These are phyloP conservation scores for Eurytoma adleriae DNA, from an alignment of 2,888 invertebrate species.

Conservation along the genomic window DNA sequence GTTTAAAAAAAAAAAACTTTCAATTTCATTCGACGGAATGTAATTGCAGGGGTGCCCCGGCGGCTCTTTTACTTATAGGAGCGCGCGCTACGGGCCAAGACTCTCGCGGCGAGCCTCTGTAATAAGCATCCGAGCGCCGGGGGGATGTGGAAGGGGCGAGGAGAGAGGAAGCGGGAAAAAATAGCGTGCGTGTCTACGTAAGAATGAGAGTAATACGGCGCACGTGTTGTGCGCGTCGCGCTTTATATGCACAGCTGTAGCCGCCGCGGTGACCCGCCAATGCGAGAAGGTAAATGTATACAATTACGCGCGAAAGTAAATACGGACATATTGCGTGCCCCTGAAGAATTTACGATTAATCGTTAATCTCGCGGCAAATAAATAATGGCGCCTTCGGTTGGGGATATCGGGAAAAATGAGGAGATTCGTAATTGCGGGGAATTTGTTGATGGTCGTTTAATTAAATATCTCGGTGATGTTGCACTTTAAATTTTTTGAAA, in stretches of 20 bases:
- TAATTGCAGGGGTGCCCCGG: slow-evolving; percentile 31
- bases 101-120: slow-evolving; percentile 41
- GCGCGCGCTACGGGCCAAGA: slow-evolving; percentile 41
- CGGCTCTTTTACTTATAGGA: slow-evolving; percentile 37
- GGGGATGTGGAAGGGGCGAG: not conserved
- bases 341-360: no score
- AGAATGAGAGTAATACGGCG: slow-evolving; percentile 36
- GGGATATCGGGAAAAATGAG: no score
- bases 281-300: no score
- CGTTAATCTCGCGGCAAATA: no score
- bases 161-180: slow-evolving; percentile 13
- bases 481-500: no score
- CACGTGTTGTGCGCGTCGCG: not conserved
- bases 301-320: no score
- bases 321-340: no score
- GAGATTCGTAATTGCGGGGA: no score
- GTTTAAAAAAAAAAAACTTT: slow-evolving; percentile 30
- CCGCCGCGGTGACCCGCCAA: no score
- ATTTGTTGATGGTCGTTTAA: no score
- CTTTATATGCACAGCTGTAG: not conserved
- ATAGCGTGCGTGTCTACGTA: slow-evolving; percentile 27
- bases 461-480: no score
- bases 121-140: slow-evolving; percentile 62
- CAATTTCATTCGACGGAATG: slow-evolving; percentile 21
- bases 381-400: no score